Evolutionary conservation across 1,140 invertebrate species (phyloP).

Genomic region (Pantala flavescens): DNA sequence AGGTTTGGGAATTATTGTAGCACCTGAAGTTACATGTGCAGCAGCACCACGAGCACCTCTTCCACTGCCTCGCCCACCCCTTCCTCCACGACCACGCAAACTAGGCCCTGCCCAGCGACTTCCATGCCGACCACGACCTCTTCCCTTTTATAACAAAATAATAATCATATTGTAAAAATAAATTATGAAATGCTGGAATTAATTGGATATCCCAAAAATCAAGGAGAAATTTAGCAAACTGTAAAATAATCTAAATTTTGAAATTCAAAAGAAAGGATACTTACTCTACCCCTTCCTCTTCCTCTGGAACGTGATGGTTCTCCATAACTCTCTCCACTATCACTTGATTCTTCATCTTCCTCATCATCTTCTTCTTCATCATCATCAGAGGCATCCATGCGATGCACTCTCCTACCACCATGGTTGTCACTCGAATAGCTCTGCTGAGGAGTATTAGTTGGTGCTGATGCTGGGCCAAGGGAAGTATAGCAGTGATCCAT

Average conservation of each 20-base stretch:
- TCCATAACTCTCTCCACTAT: neutral
- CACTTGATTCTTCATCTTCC: slow-evolving; percentile 14
- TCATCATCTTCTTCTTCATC: slow-evolving; percentile 15
- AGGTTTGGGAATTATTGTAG: neutral
- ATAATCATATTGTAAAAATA: no score
- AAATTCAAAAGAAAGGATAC: no score
- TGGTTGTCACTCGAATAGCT: slow-evolving; percentile 22
- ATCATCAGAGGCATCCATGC: slow-evolving; percentile 13
- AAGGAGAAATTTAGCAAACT: no score
- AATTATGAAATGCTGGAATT: no score
- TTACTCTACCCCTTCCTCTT: neutral
- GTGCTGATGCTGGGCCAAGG: slow-evolving; percentile 28
- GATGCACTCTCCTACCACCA: neutral
- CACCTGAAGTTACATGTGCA: neutral
- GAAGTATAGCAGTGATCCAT: slow-evolving; percentile 40
- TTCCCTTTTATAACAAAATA: neutral
- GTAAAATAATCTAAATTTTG: no score
- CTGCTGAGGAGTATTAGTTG: slow-evolving; percentile 32
- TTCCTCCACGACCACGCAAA: slow-evolving; percentile 4
- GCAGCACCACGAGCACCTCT: neutral
- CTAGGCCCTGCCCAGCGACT: neutral
- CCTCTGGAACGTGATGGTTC: neutral
- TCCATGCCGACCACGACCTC: neutral
- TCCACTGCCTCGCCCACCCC: neutral
- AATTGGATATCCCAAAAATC: no score